Evolutionary conservation across 2,888 invertebrate species (phyloP), one percentile per base, ranked within the genome.

Genomic region (Trissolcus japonicus): DNA sequence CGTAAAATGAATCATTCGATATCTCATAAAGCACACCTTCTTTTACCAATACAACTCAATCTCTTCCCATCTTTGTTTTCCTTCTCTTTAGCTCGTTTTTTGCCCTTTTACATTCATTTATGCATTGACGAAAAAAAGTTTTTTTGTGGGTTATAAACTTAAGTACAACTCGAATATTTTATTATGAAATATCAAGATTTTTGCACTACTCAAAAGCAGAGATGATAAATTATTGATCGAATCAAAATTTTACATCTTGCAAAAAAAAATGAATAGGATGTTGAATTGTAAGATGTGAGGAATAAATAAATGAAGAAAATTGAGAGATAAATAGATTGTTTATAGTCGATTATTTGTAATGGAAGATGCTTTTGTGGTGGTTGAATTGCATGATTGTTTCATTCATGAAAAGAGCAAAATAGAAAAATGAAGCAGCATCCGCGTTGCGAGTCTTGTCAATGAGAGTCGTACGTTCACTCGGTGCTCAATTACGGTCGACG

Each of bases 331-430:
- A 25, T 25, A 25, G 4, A 25, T 25, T 25, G 25, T 25, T 25
- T 25, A 4, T 25, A 25, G 25, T 25, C 25, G 3, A 25, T 25
- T 25, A 25, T 4, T 25, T 25, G 25, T 25, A 25, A 25, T 25
- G 4, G 25, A 25, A 25, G 6, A 25, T 25, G 25, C 25, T 25
- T 25, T 25, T 25, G 25, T 25, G 25, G 4, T 25, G 25, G 25
- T 25, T 25, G 25, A 25, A 25, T 25, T 25, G 16, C n/a, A 48
- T 48, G 48, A 73, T 73, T 40, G 46, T 66, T 66, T 66, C 59
- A 74, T 74, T 67, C 67, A 76, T 71, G 51, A 72, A 68, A 77
- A 72, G 71, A 71, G 67, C 66, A 72, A 73, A 54, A 67, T 67
- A 68, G 56, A 16, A 60, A 48, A 67, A 69, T 56, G 51, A 21